phyloP scores from a whole-genome alignment of 2,797 vertebrate genomes.

The Stomatorhinus walkeri region DNA sequence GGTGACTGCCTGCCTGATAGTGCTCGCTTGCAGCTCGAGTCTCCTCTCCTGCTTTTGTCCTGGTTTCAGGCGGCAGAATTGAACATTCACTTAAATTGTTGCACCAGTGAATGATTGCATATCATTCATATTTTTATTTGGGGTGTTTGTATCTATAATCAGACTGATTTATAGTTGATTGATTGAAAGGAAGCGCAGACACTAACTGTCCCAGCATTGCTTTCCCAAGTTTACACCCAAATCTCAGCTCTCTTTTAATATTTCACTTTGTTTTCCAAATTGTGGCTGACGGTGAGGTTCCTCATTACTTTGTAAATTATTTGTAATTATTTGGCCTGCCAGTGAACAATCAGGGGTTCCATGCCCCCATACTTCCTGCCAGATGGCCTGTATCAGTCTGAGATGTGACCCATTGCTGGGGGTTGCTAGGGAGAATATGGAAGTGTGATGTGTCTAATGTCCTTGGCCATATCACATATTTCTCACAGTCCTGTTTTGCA shows the following conservation, averaged over 20 bases:
- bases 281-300: neutral
- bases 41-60: neutral
- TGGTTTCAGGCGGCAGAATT: neutral
- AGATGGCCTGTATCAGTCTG: neutral
- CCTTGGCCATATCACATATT: neutral
- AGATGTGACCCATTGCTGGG: neutral
- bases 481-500: neutral
- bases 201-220: neutral
- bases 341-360: neutral
- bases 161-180: neutral
- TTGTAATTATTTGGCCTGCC: neutral
- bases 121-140: neutral
- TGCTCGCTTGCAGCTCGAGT: neutral
- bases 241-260: neutral
- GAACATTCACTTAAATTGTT: neutral
- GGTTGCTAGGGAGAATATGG: neutral
- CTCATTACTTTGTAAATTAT: neutral
- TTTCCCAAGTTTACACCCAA: neutral
- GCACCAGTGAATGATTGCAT: neutral
- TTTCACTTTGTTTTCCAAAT: neutral
- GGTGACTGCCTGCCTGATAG: constrained; percentile 53
- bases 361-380: neutral
- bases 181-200: neutral
- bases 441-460: neutral
- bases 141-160: neutral